Evolutionary conservation across 2,888 invertebrate species (phyloP), one percentile per base, ranked within the genome.

Genomic region (Lutraria lutraria): DNA sequence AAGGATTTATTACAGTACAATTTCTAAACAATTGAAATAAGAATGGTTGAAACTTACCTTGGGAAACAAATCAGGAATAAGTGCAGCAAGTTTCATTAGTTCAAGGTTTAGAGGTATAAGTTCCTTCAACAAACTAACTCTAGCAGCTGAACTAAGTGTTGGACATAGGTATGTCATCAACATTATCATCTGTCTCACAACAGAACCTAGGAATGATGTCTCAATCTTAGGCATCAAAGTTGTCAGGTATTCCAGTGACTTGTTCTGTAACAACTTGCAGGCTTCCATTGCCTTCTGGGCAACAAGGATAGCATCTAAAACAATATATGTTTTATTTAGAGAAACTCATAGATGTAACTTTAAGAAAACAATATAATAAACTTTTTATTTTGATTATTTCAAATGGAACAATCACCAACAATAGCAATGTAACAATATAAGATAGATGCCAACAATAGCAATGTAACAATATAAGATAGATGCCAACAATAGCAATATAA

Each of bases 121-220:
- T 85, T 93, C 93, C 85, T 94, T 87, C 68, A 96, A 90, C 34
- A 96, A 90, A n/a, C 90, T 88, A 60, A 95, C 95, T 68, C 95
- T 89, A 21, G 94, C 92, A 1, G 88, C 63, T 6, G 95, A 95
- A 84, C 93, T 94, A 72, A 95, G 91, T 34, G 92, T 91, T 63
- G 95, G 93, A 85, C 94, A 93, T 68, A 96, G 90, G 85, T 92
- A 94, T 12, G 94, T 94, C 91, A 96, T 91, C 52, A 95, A 92
- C 81, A 95, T 88, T 82, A 96, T 95, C 94, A 95, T 89, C 88
- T 96, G 96, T 88, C 96, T 93, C 43, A 95, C 93, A 16, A 95
- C 92, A 31, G 95, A 94, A 29, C 94, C 94, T 25, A 96, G 93
- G 88, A 96, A 95, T 10, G 95, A 94, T 72, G 93, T 92, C 81